Percentiles rank a stretch among this genome's conserved stretches.
Evolutionary conservation across 2,797 vertebrate genomes (phyloP).

Genomic region (Chloroceryle amazona): DNA sequence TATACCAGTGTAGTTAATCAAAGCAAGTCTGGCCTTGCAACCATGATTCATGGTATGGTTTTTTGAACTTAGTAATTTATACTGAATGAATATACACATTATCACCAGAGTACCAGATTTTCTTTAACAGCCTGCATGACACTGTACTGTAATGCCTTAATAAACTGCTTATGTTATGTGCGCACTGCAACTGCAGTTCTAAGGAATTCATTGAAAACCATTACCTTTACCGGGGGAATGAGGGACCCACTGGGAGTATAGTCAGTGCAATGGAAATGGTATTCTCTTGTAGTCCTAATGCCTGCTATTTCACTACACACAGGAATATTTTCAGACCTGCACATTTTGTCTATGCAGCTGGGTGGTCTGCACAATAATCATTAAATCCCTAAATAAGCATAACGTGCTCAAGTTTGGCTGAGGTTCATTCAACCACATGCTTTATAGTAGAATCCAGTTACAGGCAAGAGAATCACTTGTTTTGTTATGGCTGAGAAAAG

Average conservation of each 20-base stretch:
- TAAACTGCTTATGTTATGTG: slow-evolving; percentile 57
- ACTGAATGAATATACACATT: slow-evolving; percentile 83
- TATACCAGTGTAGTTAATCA: slow-evolving; percentile 86
- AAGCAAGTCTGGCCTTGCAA: slow-evolving; percentile 82
- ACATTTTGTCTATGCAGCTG: slow-evolving; percentile 28
- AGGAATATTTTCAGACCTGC: slow-evolving; percentile 41
- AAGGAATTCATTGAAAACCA: slow-evolving; percentile 23
- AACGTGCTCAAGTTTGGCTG: slow-evolving; percentile 13
- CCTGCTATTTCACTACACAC: background rate
- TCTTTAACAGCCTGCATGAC: slow-evolving; percentile 69
- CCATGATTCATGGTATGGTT: slow-evolving; percentile 79
- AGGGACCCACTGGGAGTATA: background rate
- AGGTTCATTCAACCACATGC: slow-evolving; percentile 18
- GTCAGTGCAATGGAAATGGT: background rate
- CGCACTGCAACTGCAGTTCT: background rate
- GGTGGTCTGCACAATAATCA: slow-evolving; percentile 58
- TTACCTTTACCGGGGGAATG: background rate
- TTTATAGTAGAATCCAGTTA: slow-evolving; percentile 29
- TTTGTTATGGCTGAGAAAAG: background rate
- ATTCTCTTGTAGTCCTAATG: background rate
- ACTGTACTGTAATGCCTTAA: slow-evolving; percentile 70
- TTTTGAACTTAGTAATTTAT: slow-evolving; percentile 82
- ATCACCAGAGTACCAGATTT: slow-evolving; percentile 75
- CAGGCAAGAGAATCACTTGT: background rate
- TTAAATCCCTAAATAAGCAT: slow-evolving; percentile 67